Base-by-base conservation (phyloP, 2,113 vertebrate species). In the Nestor notabilis region DNA sequence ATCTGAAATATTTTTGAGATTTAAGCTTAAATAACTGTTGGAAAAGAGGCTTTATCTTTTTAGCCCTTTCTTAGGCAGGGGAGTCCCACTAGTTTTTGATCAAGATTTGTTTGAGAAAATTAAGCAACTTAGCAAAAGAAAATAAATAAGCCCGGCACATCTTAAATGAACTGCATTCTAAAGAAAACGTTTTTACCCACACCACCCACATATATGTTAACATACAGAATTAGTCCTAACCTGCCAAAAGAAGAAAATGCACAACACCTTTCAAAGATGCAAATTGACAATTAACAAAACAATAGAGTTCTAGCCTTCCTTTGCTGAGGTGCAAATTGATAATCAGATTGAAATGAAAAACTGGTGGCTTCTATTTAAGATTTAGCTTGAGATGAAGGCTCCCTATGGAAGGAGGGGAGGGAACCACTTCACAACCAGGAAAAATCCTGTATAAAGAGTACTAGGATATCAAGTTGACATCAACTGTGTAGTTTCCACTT, bases 231-330 rank as follows among this genome's bases (percentile, higher is more conserved):
- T 97, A 97, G 98, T 98, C 97, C 95, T 97, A 98, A 98, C 98
- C 97, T 98, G 98, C 95, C 97, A 91, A 96, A 96, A 97, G 97
- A 93, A 97, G 94, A 95, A 95, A 96, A 98, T 95, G 92, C 94
- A 82, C 97, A 98, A 98, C 98, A 98, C 98, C 98, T 98, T 98
- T 97, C 93, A 91, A 96, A 98, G 98, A 98, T 98, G 98, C 90
- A 98, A 98, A 98, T 98, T 98, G 97, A 98, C 97, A 98, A 98
- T 98, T 98, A 98, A 96, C 97, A 96, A 98, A 98, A 98, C 98
- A 98, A 98, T 98, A 90, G 98, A 98, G 97, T 97, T 95, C 93
- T 97, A 91, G 95, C 87, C 90, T 97, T 95, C 75, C 90, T 96
- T 97, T 88, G 75, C 96, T 66, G 98, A 98, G 98, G 98, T 98